Conservation (phyloP, 2,113 vertebrate genomes). For the Tachycineta bicolor region DNA sequence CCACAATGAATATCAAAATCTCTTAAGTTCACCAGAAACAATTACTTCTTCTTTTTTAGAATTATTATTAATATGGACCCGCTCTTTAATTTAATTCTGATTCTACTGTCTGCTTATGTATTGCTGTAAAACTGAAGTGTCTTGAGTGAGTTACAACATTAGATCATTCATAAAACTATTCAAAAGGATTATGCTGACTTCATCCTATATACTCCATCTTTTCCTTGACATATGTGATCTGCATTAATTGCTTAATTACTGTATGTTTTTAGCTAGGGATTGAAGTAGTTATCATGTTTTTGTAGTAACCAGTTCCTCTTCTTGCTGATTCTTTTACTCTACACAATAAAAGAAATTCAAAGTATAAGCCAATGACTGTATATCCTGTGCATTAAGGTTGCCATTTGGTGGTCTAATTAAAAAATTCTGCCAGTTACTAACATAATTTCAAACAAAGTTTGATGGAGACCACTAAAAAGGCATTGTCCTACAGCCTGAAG, state of each 20-base stretch:
- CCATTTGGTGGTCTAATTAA: conserved; percentile 72
- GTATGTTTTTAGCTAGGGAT: conserved; percentile 64
- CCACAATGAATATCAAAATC: not conserved
- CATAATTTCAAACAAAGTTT: conserved; percentile 70
- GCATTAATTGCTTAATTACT: conserved; percentile 73
- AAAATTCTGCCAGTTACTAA: conserved; percentile 73
- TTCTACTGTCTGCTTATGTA: not conserved
- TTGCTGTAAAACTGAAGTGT: not conserved
- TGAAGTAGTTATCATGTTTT: conserved; percentile 56
- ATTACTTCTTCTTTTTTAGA: not conserved
- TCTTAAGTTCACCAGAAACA: not conserved
- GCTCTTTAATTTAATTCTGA: not conserved
- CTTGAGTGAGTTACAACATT: not conserved
- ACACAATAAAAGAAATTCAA: conserved; percentile 66
- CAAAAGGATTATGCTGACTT: conserved; percentile 54
- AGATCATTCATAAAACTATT: conserved; percentile 19
- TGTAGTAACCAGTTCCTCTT: conserved; percentile 43
- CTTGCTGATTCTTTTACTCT: conserved; percentile 42
- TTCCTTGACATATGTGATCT: conserved; percentile 13
- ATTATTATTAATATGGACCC: not conserved
- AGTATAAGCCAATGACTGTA: conserved; percentile 60
- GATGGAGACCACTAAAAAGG: conserved; percentile 62
- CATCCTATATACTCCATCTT: conserved; percentile 19
- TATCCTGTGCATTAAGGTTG: conserved; percentile 51
- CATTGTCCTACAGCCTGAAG: conserved; percentile 51